These are phyloP conservation scores for Hyposoter didymator DNA, from an alignment of 2,888 invertebrate genomes.

Conservation along the genomic window DNA sequence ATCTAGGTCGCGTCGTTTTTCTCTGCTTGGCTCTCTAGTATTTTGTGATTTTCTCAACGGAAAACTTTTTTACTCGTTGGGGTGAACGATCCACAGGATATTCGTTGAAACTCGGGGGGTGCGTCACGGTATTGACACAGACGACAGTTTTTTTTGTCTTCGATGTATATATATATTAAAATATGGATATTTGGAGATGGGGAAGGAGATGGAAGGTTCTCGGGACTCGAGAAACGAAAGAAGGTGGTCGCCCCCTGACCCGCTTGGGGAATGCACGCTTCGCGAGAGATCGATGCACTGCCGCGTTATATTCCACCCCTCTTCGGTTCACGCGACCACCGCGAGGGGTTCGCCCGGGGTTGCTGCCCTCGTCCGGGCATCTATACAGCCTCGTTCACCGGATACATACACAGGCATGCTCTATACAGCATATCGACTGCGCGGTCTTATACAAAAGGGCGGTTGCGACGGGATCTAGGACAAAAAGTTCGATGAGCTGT, in stretches of 20 bases:
- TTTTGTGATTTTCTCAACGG: neutral
- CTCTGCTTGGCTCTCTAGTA: neutral
- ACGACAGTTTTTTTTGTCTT: neutral
- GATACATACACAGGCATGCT: neutral
- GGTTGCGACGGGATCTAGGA: neutral
- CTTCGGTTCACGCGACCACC: slow-evolving; percentile 65
- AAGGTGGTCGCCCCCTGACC: slow-evolving; percentile 82
- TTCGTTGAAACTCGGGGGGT: neutral
- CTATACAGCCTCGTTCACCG: slow-evolving; percentile 62
- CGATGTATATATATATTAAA: neutral
- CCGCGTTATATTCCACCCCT: slow-evolving; percentile 66
- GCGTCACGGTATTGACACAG: neutral
- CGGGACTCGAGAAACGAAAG: slow-evolving; percentile 68
- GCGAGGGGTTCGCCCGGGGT: slow-evolving; percentile 81
- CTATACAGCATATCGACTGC: neutral
- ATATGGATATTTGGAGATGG: slow-evolving; percentile 10
- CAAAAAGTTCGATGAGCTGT: slow-evolving; percentile 2
- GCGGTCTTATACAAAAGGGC: slow-evolving; percentile 10
- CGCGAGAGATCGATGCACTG: slow-evolving; percentile 81
- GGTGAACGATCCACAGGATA: neutral
- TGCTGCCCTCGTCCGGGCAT: slow-evolving; percentile 83
- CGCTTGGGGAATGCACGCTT: slow-evolving; percentile 76
- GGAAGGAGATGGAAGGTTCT: slow-evolving; percentile 61
- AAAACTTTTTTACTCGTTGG: neutral
- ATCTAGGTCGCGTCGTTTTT: neutral